Evolutionary conservation across 2,797 vertebrate species (phyloP).

Genomic region (Salmo trutta): DNA sequence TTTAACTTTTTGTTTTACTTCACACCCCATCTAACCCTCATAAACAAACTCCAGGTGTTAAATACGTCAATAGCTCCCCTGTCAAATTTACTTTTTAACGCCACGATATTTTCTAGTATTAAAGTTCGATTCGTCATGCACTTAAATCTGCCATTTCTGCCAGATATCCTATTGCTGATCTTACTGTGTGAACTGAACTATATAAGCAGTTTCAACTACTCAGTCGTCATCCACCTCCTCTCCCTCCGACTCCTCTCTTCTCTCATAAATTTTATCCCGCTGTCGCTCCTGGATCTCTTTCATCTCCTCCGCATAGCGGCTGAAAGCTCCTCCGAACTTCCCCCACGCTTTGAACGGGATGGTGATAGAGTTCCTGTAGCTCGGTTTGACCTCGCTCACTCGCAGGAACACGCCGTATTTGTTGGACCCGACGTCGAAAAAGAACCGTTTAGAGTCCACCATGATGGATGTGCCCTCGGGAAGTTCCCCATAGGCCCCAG

Average conservation of each 20-base stretch:
- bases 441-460: conserved; percentile 96
- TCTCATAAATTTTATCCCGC: conserved; percentile 90
- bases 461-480: conserved; percentile 96
- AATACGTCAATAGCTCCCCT: conserved; percentile 64
- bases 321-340: conserved; percentile 93
- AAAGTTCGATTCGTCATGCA: conserved; percentile 79
- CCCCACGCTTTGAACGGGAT: conserved; percentile 95
- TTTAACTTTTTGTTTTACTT: conserved; percentile 38
- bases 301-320: conserved; percentile 95
- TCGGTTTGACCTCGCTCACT: conserved; percentile 96
- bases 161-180: conserved; percentile 59
- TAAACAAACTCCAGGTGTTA: conserved; percentile 54
- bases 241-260: conserved; percentile 90
- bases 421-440: conserved; percentile 98
- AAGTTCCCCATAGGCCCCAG: conserved; percentile 86
- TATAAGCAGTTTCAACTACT: conserved; percentile 52
- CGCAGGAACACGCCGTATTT: conserved; percentile 97
- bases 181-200: conserved; percentile 41
- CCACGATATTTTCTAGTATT: conserved; percentile 74
- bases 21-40: conserved; percentile 54
- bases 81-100: conserved; percentile 69
- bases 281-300: conserved; percentile 94
- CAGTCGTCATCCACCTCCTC: conserved; percentile 96
- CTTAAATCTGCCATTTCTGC: conserved; percentile 56
- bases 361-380: conserved; percentile 97